These are phyloP conservation scores for Troglohyphantes excavatus DNA, from an alignment of 2,888 invertebrate species.

Conservation along the genomic window DNA sequence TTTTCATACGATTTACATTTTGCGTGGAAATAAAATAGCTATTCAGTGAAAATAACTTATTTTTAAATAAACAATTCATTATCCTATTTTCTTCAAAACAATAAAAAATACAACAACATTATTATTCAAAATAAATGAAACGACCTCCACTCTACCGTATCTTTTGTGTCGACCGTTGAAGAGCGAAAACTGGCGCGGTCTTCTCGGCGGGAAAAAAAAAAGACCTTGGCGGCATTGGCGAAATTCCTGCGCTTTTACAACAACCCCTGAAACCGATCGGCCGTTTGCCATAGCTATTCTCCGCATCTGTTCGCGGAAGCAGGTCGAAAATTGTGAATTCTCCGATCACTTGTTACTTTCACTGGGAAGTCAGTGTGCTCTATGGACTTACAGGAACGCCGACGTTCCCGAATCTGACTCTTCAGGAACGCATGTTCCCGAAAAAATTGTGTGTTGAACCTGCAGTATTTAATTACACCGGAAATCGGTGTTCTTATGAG, in stretches of 20 bases:
- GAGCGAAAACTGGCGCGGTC: not conserved
- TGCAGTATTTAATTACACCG: no score
- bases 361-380: not conserved
- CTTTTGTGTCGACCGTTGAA: not conserved
- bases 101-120: no score
- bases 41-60: no score
- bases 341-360: slow-evolving; percentile 64
- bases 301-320: slow-evolving; percentile 44
- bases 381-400: no score
- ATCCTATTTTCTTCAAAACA: not conserved
- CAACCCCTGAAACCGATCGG: slow-evolving; percentile 38
- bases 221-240: slow-evolving; percentile 68
- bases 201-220: not conserved
- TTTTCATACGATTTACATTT: no score
- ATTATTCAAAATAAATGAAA: no score
- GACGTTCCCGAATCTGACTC: not conserved
- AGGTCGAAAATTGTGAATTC: not conserved
- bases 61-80: not conserved
- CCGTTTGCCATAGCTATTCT: slow-evolving; percentile 43
- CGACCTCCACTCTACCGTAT: not conserved
- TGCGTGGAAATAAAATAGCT: no score
- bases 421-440: no score
- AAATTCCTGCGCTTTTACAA: not conserved
- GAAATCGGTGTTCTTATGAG: no score
- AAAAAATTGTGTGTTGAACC: no score